These are phyloP conservation scores for Oryctolagus cuniculus DNA, from an alignment of 2,113 vertebrate species.

Conservation along the genomic window DNA sequence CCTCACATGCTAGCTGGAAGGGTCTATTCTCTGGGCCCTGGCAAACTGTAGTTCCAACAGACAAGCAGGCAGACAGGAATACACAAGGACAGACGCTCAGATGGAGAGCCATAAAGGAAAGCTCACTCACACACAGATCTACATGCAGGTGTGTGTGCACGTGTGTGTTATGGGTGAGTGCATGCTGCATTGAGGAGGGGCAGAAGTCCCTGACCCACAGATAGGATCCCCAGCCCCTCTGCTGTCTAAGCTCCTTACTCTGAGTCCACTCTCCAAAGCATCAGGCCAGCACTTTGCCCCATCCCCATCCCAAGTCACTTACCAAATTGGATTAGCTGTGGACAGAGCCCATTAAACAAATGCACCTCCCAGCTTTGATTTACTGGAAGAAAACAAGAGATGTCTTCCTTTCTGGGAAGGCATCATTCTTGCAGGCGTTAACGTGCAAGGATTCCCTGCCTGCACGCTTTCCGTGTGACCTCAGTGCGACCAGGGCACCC, in stretches of 20 bases:
- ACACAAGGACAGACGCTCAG: background rate
- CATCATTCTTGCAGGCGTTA: slow-evolving; percentile 39
- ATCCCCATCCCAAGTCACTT: slow-evolving; percentile 53
- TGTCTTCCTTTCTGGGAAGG: slow-evolving; percentile 78
- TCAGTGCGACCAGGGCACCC: background rate
- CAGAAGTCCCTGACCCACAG: background rate
- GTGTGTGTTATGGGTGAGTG: background rate
- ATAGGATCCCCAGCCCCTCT: background rate
- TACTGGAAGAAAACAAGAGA: slow-evolving; percentile 79
- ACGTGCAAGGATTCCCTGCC: background rate
- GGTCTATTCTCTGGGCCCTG: background rate
- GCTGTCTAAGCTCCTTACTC: background rate
- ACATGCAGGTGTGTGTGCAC: accelerated
- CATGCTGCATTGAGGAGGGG: accelerated
- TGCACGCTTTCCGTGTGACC: background rate
- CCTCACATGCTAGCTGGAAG: too few relatives aligned
- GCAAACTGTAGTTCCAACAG: background rate
- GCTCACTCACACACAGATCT: too few relatives aligned
- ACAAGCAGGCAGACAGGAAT: background rate
- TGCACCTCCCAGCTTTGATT: slow-evolving; percentile 56
- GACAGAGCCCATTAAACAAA: slow-evolving; percentile 71
- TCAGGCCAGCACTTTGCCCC: slow-evolving; percentile 60
- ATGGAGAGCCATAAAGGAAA: background rate
- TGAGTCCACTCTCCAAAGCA: background rate
- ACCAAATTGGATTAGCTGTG: slow-evolving; percentile 74